phyloP scores from a whole-genome alignment of 2,113 vertebrate species.

The Chionomys nivalis region DNA sequence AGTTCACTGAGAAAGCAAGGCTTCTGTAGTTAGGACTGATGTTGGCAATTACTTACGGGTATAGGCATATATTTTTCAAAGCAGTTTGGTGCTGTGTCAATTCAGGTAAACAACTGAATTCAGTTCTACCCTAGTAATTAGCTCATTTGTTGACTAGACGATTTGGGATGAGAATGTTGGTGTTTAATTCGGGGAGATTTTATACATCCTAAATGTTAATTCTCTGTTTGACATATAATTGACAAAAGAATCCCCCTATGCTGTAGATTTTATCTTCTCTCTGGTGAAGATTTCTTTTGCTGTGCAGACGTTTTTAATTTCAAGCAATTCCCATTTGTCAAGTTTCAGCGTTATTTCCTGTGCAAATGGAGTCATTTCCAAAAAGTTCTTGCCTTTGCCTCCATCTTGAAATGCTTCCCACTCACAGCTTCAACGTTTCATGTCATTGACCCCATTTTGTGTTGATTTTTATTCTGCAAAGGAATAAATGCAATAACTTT shows the following conservation, averaged over 20 bases:
- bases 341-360: not conserved
- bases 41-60: not conserved
- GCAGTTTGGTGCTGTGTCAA: not conserved
- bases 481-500: not conserved
- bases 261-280: not conserved
- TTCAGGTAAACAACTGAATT: not conserved
- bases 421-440: not conserved
- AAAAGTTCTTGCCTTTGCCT: not conserved
- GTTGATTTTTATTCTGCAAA: not conserved
- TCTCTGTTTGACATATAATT: not conserved
- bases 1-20: not conserved
- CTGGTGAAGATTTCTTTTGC: not conserved
- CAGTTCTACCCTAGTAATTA: not conserved
- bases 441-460: not conserved
- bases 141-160: not conserved
- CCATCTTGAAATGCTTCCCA: not conserved
- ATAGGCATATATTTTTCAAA: not conserved
- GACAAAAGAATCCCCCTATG: not conserved
- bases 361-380: not conserved
- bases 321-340: not conserved
- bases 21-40: not conserved
- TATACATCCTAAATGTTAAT: not conserved
- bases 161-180: not conserved
- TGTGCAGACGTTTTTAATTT: not conserved
- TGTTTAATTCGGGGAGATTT: not conserved